Conservation (phyloP, 2,113 vertebrate genomes). For the Mustelus asterias region DNA sequence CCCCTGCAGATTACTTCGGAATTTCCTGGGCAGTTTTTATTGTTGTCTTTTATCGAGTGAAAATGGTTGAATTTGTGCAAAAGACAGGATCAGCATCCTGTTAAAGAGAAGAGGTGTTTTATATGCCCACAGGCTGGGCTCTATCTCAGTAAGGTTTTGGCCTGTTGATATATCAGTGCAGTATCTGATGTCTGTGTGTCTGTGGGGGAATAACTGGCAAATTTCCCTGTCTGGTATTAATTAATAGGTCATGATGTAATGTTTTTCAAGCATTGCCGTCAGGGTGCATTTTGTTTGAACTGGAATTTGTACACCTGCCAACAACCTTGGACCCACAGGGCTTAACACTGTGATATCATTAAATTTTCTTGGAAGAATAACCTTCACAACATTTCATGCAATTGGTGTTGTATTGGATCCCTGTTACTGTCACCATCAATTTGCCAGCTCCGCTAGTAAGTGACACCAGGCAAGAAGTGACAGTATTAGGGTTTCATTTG, state of each 20-base stretch:
- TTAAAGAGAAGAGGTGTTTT: not conserved
- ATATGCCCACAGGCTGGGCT: not conserved
- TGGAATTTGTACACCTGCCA: conserved; percentile 38
- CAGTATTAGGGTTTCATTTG: conserved; percentile 19
- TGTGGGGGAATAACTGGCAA: conserved; percentile 36
- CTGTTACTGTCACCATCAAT: conserved; percentile 28
- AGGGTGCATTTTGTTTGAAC: conserved; percentile 35
- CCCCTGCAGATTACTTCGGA: not conserved
- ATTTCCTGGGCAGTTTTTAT: not conserved
- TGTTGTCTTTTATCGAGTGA: not conserved
- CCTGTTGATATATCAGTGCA: not conserved
- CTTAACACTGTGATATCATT: conserved; percentile 30
- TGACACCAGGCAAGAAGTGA: not conserved
- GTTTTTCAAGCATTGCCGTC: conserved; percentile 33
- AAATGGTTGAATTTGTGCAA: not conserved
- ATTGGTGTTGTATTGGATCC: not conserved
- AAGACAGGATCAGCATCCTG: not conserved
- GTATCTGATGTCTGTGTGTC: not conserved
- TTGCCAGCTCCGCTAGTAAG: conserved; percentile 25
- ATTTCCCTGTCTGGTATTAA: conserved; percentile 35
- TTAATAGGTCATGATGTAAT: conserved; percentile 38
- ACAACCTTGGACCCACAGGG: conserved; percentile 35
- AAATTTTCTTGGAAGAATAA: conserved; percentile 33
- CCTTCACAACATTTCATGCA: conserved; percentile 30
- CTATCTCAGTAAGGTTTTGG: not conserved